Percentiles rank a stretch among this genome's conserved stretches.
phyloP scores from a whole-genome alignment of 2,113 vertebrate genomes.

The Nansenia antarctica region DNA sequence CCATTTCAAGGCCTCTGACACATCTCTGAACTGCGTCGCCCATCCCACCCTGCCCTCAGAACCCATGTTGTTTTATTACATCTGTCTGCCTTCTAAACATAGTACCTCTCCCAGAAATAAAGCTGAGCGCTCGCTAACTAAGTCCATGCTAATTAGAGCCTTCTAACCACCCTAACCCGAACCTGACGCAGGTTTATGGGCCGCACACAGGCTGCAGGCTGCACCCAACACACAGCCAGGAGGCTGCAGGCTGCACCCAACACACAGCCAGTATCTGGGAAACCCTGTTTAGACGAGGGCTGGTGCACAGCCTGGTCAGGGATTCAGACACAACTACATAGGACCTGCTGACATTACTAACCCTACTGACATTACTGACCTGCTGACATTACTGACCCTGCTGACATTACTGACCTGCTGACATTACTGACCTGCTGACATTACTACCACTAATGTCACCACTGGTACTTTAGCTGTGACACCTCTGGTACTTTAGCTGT shows the following conservation, averaged over 20 bases:
- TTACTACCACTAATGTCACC: too few relatives aligned
- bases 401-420: too few relatives aligned
- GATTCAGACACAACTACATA: too few relatives aligned
- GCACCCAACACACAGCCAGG: constrained; percentile 10
- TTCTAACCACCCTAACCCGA: too few relatives aligned
- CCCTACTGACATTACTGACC: too few relatives aligned
- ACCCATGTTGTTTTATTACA: constrained; percentile 59
- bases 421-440: too few relatives aligned
- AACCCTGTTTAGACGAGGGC: too few relatives aligned
- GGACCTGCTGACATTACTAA: too few relatives aligned
- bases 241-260: constrained; percentile 7
- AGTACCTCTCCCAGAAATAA: constrained; percentile 31
- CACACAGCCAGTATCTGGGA: neutral
- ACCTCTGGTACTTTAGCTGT: too few relatives aligned
- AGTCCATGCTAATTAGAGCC: constrained; percentile 65
- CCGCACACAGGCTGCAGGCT: constrained; percentile 29
- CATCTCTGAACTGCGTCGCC: constrained; percentile 31
- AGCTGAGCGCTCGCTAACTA: constrained; percentile 41
- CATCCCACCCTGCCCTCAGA: constrained; percentile 39
- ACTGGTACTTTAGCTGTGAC: too few relatives aligned
- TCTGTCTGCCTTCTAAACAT: constrained; percentile 66
- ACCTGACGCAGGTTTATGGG: constrained; percentile 52
- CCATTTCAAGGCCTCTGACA: constrained; percentile 9
- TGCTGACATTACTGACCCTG: too few relatives aligned
- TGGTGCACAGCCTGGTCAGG: too few relatives aligned